Base-by-base conservation (phyloP, 2,888 invertebrate genomes). In the Norana najaformis region DNA sequence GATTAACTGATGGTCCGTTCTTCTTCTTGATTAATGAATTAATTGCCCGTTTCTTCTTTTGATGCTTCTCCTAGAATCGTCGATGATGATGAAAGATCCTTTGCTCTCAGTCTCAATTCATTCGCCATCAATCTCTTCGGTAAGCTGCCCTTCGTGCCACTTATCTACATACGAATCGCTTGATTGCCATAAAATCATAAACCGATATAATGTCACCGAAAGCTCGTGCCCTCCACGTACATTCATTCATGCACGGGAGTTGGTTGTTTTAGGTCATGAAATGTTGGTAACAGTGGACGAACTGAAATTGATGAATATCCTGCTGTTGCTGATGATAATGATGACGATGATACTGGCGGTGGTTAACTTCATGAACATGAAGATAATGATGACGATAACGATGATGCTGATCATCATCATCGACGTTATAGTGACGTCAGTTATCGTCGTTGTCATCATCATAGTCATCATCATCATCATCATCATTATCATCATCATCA, bases 61-160 rank as follows among this genome's bases (percentile, higher is more conserved):
- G 69, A n/a, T 13, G 30, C 11, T 69, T n/a, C 30, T 69, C n/a
- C 8, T 90, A 92, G 92, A 38, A 91, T 92, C 34, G 92, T 92
- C 39, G 88, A 89, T 34, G 90, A 90, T 16, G 91, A 92, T 36
- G 91, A 92, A 83, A 90, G 90, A 69, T 90, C 92, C n/a, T 91
- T 92, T 91, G 92, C 92, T 30, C 36, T 92, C n/a, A 91, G 92
- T 4, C 38, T 92, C 36, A 89, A 88, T 47, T 91, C 91, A 34
- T 92, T 92, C 83, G 89, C 88, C 18, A 36, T 91, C 35, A 92
- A 92, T 47, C 90, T 92, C 6, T 47, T 92, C 8, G 91, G 92
- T 92, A 37, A 91, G 91, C 90, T n/a, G n/a, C n/a, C 30, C n/a
- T 69, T 69, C n/a, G n/a, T 16, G n/a, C n/a, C 20, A 47, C 6